A percentile compares a stretch with the other conserved stretches of the same genome.
phyloP scores from a whole-genome alignment of 2,113 vertebrate genomes.

The Pavo muticus region DNA sequence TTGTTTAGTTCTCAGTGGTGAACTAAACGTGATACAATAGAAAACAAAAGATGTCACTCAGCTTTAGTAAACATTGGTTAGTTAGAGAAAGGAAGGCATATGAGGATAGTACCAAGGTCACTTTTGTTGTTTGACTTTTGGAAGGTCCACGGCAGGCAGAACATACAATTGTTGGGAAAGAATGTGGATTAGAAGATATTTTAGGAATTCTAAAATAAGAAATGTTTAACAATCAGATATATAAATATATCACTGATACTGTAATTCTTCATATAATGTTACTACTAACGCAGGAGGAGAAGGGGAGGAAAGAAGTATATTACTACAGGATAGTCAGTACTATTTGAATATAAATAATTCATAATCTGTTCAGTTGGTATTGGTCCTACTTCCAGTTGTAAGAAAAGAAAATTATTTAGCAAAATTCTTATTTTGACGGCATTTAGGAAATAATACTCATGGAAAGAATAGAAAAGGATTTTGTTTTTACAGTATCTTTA shows the following conservation, averaged over 20 bases:
- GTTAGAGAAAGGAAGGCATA: not conserved
- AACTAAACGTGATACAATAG: not conserved
- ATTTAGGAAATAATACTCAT: not conserved
- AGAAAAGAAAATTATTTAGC: not conserved
- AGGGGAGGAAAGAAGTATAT: not conserved
- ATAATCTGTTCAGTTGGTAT: not conserved
- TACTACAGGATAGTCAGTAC: not conserved
- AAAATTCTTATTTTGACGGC: not conserved
- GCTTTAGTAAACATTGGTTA: not conserved
- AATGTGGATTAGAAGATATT: not conserved
- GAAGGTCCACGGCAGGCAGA: not conserved
- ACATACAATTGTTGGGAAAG: not conserved
- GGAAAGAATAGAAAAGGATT: not conserved
- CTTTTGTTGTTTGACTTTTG: not conserved
- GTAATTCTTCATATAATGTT: not conserved
- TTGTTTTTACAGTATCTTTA: not conserved
- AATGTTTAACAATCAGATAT: not conserved
- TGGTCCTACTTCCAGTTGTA: not conserved
- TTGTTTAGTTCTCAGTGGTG: not conserved
- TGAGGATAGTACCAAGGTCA: not conserved
- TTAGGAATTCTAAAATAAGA: not conserved
- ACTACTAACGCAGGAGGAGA: not conserved
- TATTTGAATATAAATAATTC: not conserved
- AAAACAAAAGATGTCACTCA: not conserved
- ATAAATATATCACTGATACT: not conserved